Base-by-base conservation (phyloP, 2,888 invertebrate species). In the Campoletis raptor region DNA sequence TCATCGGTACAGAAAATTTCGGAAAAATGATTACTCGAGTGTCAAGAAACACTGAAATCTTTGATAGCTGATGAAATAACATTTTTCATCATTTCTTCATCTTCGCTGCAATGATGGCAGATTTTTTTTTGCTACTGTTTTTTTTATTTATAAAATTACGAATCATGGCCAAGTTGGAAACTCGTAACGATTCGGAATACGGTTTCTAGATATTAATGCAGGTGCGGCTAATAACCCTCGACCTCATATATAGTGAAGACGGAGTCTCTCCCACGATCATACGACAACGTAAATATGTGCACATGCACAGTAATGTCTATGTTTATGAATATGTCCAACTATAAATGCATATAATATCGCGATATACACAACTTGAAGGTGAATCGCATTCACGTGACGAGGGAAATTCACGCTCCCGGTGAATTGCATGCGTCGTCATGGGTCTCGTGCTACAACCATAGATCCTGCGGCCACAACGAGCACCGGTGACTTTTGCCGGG, bases 311-410 rank as follows among this genome's bases (percentile, higher is more conserved):
- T 61, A 30, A 61, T 30, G 30, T 48, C 66, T 40, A 42, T 45
- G 42, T 64, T 69, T 15, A 52, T 12, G 54, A 40, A 52, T 70
- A 15, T 73, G 21, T 67, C 24, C 24, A 6, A 30, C 30, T n/a
- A 64, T 77, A 21, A 30, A 36, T 69, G 42, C n/a, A 30, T 45
- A 52, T 36, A 70, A 72, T 69, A 67, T 74, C 42, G 69, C 15
- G 69, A 67, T 67, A 80, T 72, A 36, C 21, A 73, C 54, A 81
- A 72, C 79, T 57, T 18, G 80, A 83, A 80, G 80, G 86, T 77
- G 83, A 67, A 86, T 84, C 80, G 79, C 18, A n/a, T 78, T 86
- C 88, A 85, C 88, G 88, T 86, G 88, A 88, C 81, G 80, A 69
- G 78, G 85, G 66, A 72, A 72, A 83, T 42, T 67, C 67, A 80